Percentiles rank a stretch among this genome's conserved stretches.
Evolutionary conservation across 2,888 invertebrate species (phyloP).

Genomic region (Trimorus sp.): DNA sequence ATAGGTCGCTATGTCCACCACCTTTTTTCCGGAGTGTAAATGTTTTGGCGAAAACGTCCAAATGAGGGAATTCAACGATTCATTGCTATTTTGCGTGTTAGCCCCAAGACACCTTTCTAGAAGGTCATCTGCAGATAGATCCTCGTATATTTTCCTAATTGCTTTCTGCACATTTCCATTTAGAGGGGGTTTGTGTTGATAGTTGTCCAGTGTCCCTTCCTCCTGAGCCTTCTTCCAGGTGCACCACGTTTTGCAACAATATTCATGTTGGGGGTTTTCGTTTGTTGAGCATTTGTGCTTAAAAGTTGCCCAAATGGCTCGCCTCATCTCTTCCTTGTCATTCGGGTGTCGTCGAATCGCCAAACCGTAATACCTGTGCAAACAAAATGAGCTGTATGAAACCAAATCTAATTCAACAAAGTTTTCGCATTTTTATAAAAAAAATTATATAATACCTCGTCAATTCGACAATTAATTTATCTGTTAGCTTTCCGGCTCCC

Average conservation of each 20-base stretch:
- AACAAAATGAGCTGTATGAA: too few species aligned
- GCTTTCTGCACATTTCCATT: slow-evolving; percentile 42
- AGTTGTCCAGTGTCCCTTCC: slow-evolving; percentile 30
- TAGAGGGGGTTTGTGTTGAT: slow-evolving; percentile 31
- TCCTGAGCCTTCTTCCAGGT: slow-evolving; percentile 38
- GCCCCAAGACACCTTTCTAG: slow-evolving; percentile 52
- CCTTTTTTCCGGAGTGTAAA: slow-evolving; percentile 50
- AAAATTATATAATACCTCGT: too few species aligned
- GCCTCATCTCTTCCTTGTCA: slow-evolving; percentile 63
- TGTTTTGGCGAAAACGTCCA: slow-evolving; percentile 65
- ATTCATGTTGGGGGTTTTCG: slow-evolving; percentile 10
- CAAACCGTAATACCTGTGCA: slow-evolving; percentile 48
- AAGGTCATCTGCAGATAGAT: slow-evolving; percentile 60
- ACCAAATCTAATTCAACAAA: too few species aligned
- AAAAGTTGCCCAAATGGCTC: slow-evolving; percentile 19
- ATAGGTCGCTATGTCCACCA: slow-evolving; percentile 49
- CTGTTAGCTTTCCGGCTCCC: too few species aligned
- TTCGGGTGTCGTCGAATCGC: slow-evolving; percentile 64
- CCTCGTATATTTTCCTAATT: slow-evolving; percentile 56
- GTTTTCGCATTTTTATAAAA: too few species aligned
- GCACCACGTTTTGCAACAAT: slow-evolving; percentile 28
- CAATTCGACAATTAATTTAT: slow-evolving; percentile 53
- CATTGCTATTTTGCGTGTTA: slow-evolving; percentile 62
- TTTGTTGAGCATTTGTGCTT: slow-evolving; percentile 24
- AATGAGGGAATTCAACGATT: slow-evolving; percentile 63